Evolutionary conservation across 2,113 vertebrate species (phyloP).

Genomic region (Ursus arctos): DNA sequence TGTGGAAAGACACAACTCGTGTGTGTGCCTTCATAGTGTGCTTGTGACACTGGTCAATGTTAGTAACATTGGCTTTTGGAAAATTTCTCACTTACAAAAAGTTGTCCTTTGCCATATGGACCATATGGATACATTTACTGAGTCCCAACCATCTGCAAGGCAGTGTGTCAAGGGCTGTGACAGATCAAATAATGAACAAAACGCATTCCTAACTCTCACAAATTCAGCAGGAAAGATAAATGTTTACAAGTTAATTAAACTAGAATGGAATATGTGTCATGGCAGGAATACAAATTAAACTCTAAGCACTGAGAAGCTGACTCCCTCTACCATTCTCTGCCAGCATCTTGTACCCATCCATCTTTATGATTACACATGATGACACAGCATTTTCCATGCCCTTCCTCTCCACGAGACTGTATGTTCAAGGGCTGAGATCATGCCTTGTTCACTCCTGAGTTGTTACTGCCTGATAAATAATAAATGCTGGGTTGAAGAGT

Average conservation of each 20-base stretch:
- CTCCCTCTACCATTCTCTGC: neutral
- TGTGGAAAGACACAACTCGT: neutral
- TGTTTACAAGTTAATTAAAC: slow-evolving; percentile 26
- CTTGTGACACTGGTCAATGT: fast-evolving
- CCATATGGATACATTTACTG: neutral
- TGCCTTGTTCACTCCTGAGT: neutral
- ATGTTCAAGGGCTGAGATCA: neutral
- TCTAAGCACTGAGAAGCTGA: neutral
- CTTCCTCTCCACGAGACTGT: neutral
- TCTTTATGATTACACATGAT: neutral
- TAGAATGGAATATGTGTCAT: neutral
- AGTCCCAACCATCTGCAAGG: neutral
- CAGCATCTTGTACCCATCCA: neutral
- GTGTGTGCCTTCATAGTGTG: neutral
- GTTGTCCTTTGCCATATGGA: neutral
- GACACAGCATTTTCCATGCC: slow-evolving; percentile 20
- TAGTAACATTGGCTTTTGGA: neutral
- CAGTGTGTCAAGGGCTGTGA: neutral
- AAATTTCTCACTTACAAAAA: neutral
- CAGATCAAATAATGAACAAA: neutral
- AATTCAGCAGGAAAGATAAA: neutral
- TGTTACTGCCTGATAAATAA: neutral
- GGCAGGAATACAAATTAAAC: neutral
- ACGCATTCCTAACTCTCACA: neutral
- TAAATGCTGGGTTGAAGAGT: neutral